Percentiles rank a stretch among this genome's conserved stretches.
phyloP scores from a whole-genome alignment of 2,113 vertebrate species.

The Marmota monax region DNA sequence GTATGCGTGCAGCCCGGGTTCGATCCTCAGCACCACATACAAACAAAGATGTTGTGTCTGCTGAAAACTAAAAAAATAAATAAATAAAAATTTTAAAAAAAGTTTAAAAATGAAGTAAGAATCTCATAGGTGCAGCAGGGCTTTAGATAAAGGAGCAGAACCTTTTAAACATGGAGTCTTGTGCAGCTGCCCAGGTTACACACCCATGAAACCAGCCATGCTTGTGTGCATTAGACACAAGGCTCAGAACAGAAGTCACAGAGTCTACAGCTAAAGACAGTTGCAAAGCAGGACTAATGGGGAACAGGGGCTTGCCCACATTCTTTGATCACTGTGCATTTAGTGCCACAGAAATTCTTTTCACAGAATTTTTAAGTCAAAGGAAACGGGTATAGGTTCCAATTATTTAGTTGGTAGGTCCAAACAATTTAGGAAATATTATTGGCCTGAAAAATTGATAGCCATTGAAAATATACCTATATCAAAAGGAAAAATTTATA shows the following conservation, averaged over 20 bases:
- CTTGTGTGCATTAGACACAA: background rate
- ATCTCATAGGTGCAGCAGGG: background rate
- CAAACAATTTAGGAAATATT: background rate
- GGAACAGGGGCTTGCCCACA: fast-evolving
- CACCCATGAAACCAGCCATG: background rate
- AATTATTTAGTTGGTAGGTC: background rate
- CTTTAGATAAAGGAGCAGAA: fast-evolving
- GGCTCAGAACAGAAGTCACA: background rate
- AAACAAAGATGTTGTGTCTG: too few relatives aligned
- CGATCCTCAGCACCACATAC: too few relatives aligned
- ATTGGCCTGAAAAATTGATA: background rate
- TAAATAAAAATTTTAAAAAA: too few relatives aligned
- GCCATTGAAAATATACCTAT: background rate
- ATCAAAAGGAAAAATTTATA: background rate
- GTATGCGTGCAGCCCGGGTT: too few relatives aligned
- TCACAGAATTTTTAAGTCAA: background rate
- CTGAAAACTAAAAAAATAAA: too few relatives aligned
- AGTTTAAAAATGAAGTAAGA: background rate
- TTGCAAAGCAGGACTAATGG: fast-evolving
- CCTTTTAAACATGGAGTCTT: background rate
- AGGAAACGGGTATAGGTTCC: background rate
- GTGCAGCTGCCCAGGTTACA: background rate
- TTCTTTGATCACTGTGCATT: too few relatives aligned
- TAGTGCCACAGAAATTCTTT: background rate
- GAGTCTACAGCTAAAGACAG: background rate